Evolutionary conservation across 2,797 vertebrate genomes (phyloP).

Genomic region (Dallia pectoralis): DNA sequence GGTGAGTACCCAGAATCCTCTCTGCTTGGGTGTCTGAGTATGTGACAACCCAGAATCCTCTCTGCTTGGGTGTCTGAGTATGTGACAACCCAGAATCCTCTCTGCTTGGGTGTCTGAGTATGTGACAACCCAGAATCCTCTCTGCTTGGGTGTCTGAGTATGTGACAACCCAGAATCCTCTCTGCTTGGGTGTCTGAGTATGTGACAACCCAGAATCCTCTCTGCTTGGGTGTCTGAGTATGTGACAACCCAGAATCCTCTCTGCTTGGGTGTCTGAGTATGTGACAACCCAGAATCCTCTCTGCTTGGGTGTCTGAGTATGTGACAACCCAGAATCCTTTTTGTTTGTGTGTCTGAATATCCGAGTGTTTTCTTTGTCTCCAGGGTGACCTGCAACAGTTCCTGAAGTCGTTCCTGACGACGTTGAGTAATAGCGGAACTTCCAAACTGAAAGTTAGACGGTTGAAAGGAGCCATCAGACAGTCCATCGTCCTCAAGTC

Average conservation of each 20-base stretch:
- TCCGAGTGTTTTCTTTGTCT: not conserved
- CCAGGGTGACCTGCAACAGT: conserved; percentile 51
- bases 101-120: too few species aligned
- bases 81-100: not conserved
- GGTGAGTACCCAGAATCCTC: conserved; percentile 44
- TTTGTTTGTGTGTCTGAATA: not conserved
- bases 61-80: not conserved
- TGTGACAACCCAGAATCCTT: not conserved
- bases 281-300: conserved; percentile 43
- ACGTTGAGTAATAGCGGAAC: not conserved
- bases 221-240: not conserved
- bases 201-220: conserved; percentile 43
- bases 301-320: not conserved
- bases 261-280: too few species aligned
- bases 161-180: not conserved
- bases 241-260: not conserved
- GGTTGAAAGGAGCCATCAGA: conserved; percentile 37
- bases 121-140: conserved; percentile 43
- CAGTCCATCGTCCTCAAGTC: not conserved
- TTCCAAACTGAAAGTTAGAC: not conserved
- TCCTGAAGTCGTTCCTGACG: conserved; percentile 52
- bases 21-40: not conserved
- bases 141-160: not conserved
- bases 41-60: not conserved
- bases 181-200: too few species aligned